Evolutionary conservation across 2,888 invertebrate genomes (phyloP), one percentile per base, ranked within the genome.

Genomic region (Camponotus fellah): DNA sequence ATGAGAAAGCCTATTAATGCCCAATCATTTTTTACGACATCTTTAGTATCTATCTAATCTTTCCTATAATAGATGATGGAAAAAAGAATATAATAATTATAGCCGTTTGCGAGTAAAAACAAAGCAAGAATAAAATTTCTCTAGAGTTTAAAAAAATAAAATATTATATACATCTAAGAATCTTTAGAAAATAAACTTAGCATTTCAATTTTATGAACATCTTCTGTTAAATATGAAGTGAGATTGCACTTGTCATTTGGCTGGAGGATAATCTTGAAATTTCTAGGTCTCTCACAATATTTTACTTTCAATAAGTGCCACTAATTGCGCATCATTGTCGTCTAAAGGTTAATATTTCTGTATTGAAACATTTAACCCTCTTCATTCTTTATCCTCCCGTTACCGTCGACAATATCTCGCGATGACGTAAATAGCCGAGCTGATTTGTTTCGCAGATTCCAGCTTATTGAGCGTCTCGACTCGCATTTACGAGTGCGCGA

Each of bases 351-450:
- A 79, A 72, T 71, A 71, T n/a, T n/a, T 58, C 56, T 26, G 60
- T 34, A 80, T 60, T 58, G 79, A 60, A 80, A 72, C 60, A 72
- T 17, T 80, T 80, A 72, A 80, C 46, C 71, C 12, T 68, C 34
- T 69, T 58, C 21, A 34, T 58, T 79, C 58, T 79, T 71, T 58
- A 60, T 60, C 17, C 40, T 46, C 34, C 26, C 32, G 56, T 68
- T n/a, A 34, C n/a, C 34, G 10, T 21, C 6, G 64, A 65, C 10
- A 58, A 21, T 46, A 79, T 79, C 71, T 71, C 46, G 43, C 21
- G 34, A 69, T 77, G 79, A 49, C 79, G 60, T 72, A 72, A 71
- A 72, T 37, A 37, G 32, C 58, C 40, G 37, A 21, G 9, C 53
- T 37, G 49, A 46, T 17, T 65, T 53, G 60, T 46, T 80, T 34